These are phyloP conservation scores for Drosophila barbarae DNA, from an alignment of 2,888 invertebrate genomes.

Conservation along the genomic window DNA sequence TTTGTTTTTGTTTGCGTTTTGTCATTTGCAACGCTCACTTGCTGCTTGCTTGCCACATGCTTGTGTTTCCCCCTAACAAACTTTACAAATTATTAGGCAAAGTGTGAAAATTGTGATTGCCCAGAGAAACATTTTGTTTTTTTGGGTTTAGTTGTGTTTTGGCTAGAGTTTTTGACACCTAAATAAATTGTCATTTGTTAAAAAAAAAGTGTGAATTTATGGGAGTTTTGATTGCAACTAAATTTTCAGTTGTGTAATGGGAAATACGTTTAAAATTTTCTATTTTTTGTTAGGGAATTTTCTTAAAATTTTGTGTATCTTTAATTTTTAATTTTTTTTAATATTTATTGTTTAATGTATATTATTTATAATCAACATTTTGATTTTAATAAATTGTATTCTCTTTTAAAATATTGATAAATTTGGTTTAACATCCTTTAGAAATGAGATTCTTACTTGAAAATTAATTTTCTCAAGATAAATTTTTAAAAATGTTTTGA, in stretches of 20 bases:
- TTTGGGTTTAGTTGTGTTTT: background rate
- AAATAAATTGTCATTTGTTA: conserved; percentile 6
- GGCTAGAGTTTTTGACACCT: conserved; percentile 5
- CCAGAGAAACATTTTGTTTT: background rate
- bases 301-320: background rate
- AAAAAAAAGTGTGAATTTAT: conserved; percentile 1
- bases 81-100: conserved; percentile 61
- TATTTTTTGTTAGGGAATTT: background rate
- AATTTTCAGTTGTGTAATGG: background rate
- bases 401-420: background rate
- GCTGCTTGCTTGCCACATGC: conserved; percentile 48
- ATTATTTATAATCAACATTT: too few species aligned
- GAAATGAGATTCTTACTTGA: background rate
- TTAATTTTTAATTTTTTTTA: too few species aligned
- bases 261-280: background rate
- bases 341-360: too few species aligned
- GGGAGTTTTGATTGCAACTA: background rate
- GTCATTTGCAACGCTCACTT: conserved; percentile 63
- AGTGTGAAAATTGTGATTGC: conserved; percentile 44
- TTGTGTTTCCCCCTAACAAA: conserved; percentile 11
- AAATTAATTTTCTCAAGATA: background rate
- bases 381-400: background rate
- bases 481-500: background rate
- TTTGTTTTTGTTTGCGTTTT: conserved; percentile 39
- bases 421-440: background rate